Conservation (phyloP, 2,888 invertebrate genomes). For the Cantharis rustica region DNA sequence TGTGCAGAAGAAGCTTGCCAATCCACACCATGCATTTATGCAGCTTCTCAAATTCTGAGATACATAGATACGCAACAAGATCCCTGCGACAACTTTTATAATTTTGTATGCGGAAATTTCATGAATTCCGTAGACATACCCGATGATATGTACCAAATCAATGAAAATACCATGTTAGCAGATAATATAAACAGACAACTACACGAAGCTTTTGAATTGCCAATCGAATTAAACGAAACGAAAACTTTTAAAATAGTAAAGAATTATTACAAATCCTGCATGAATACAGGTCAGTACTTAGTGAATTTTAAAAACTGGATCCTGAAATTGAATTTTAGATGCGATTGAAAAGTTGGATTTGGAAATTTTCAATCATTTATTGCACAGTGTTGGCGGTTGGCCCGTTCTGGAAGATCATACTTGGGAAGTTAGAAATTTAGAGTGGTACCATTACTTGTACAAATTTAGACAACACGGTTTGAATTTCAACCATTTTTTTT, state of each 20-base stretch:
- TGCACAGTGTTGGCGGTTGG: constrained; percentile 79
- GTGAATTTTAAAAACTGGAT: neutral
- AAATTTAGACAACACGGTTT: constrained; percentile 31
- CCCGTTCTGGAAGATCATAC: constrained; percentile 75
- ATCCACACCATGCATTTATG: neutral
- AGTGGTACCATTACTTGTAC: constrained; percentile 33
- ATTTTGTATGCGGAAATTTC: neutral
- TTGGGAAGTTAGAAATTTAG: constrained; percentile 62
- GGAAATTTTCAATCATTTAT: constrained; percentile 56
- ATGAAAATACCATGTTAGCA: neutral
- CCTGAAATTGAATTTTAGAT: constrained; percentile 57
- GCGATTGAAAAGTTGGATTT: constrained; percentile 75
- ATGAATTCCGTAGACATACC: neutral
- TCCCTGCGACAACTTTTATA: neutral
- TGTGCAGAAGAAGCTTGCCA: neutral
- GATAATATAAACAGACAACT: constrained; percentile 14
- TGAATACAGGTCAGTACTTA: constrained; percentile 43
- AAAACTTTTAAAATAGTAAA: constrained; percentile 55
- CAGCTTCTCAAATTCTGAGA: neutral
- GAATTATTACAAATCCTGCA: constrained; percentile 55
- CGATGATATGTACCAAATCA: neutral
- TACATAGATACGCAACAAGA: neutral
- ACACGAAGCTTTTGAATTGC: constrained; percentile 45
- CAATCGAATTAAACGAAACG: constrained; percentile 48
- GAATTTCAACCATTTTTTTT: constrained; percentile 25